Percentiles rank a stretch among this genome's conserved stretches.
Conservation (phyloP, 2,888 invertebrate species). For the Ecliptopera silaceata region DNA sequence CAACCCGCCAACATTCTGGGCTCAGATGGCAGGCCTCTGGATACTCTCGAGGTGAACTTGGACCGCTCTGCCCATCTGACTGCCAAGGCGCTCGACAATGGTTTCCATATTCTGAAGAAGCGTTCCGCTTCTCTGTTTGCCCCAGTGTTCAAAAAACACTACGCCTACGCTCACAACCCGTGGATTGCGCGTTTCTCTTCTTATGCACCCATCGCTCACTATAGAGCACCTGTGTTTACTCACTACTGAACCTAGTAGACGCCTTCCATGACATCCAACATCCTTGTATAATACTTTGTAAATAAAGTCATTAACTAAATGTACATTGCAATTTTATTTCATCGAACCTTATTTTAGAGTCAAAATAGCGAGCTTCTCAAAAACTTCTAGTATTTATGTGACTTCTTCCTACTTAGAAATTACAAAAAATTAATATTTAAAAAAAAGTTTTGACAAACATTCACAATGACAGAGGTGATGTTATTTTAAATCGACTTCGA, state of each 20-base stretch:
- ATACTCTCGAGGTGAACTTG: slow-evolving; percentile 73
- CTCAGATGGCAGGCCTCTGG: slow-evolving; percentile 72
- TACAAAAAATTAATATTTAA: no score
- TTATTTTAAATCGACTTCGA: no score
- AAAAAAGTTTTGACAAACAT: no score
- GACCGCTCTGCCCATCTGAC: slow-evolving; percentile 72
- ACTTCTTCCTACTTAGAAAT: no score
- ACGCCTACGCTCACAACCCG: slow-evolving; percentile 28
- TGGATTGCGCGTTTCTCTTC: slow-evolving; percentile 35
- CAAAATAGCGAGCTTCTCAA: no score
- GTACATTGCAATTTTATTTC: background rate
- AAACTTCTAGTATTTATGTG: no score
- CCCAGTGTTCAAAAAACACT: slow-evolving; percentile 33
- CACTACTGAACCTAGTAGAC: slow-evolving; percentile 40
- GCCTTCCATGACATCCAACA: slow-evolving; percentile 7
- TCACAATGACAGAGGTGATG: no score
- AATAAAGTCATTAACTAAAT: slow-evolving; percentile 14
- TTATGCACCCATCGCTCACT: slow-evolving; percentile 35
- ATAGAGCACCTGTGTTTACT: slow-evolving; percentile 40
- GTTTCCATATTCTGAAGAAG: slow-evolving; percentile 59
- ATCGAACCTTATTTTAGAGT: background rate
- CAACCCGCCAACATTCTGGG: slow-evolving; percentile 72
- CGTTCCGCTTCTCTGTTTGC: slow-evolving; percentile 54
- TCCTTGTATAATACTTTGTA: slow-evolving; percentile 14
- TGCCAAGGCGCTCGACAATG: slow-evolving; percentile 46